phyloP scores from a whole-genome alignment of 2,888 invertebrate genomes.

The Drosophila kokeensis region DNA sequence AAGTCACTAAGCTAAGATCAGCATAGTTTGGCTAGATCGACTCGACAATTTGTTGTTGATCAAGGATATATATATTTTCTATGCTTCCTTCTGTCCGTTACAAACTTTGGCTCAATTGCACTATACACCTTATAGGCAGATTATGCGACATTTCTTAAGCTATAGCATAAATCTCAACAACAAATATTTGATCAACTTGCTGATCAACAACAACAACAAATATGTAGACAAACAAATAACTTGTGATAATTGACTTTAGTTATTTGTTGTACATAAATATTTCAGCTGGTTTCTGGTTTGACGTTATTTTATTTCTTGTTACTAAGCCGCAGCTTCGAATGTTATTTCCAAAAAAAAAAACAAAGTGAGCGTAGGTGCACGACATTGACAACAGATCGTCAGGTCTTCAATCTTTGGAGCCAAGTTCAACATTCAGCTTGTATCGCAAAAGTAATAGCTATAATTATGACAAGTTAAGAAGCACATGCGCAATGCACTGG shows the following conservation, averaged over 20 bases:
- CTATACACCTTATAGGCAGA: not conserved
- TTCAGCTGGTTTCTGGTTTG: constrained; percentile 24
- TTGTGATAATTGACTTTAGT: constrained; percentile 6
- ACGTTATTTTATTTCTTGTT: constrained; percentile 25
- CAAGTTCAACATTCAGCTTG: constrained; percentile 16
- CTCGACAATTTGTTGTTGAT: not conserved
- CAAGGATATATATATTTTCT: not conserved
- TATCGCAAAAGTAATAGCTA: constrained; percentile 22
- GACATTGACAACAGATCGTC: constrained; percentile 56
- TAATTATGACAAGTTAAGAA: constrained; percentile 22
- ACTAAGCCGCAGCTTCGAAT: not conserved
- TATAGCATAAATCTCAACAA: not conserved
- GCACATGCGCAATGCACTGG: constrained; percentile 2
- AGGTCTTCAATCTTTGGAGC: constrained; percentile 31
- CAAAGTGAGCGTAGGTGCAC: constrained; percentile 64
- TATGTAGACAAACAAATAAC: not conserved
- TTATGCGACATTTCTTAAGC: not conserved
- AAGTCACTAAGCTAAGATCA: too few relatives aligned
- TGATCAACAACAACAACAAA: not conserved
- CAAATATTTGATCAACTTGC: not conserved
- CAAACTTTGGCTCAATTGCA: not conserved
- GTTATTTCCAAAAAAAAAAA: constrained; percentile 44
- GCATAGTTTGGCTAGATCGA: not conserved
- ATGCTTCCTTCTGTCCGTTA: not conserved
- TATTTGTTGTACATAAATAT: constrained; percentile 14